Base-by-base conservation (phyloP, 2,113 vertebrate genomes). In the Mixornis gularis region DNA sequence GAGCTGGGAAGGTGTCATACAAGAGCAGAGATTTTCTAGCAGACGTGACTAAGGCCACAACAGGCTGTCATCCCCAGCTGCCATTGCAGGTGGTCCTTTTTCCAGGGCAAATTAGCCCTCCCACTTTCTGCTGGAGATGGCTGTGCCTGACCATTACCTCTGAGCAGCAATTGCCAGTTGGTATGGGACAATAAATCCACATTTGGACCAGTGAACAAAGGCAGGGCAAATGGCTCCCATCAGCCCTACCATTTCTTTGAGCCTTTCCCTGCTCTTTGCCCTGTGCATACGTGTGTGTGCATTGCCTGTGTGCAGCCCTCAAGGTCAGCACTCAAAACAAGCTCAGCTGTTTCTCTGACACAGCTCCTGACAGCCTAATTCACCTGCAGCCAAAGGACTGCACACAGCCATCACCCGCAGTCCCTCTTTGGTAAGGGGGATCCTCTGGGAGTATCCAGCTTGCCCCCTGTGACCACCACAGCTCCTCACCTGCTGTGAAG, bases 231-330 rank as follows among this genome's bases (percentile, higher is more conserved):
- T 6, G 29, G 21, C 48, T 89, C 16, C 66, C 12, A 5, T 10
- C 60, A 80, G 59, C 38, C 46, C 41, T 48, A 3, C 4, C 4
- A 0, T 21, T 66, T 34, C 49, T 44, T 59, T 26, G 24, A 72
- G 68, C 62, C 63, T 70, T 64, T 73, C 26, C 25, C 36, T 22
- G 51, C 51, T 70, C 58, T n/a, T 38, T 3, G 1, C 48, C 22
- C 59, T 0, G 0, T 15, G 58, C 24, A 4, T 2, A 15, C 4
- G 0, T 0, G 4, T 9, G 10, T 10, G 2, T 4, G 27, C 46
- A 16, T 11, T 1, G 12, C 41, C 55, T 53, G 22, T 0, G 0
- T 26, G 49, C 72, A 79, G 2, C 80, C 63, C 51, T 15, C 74
- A 29, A 30, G n/a, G 44, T 48, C 79, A 52, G 71, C 68, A 7